Percentiles rank a stretch among this genome's conserved stretches.
Conservation (phyloP, 92 coral and sea anemone genomes). For the Porites evermanni region DNA sequence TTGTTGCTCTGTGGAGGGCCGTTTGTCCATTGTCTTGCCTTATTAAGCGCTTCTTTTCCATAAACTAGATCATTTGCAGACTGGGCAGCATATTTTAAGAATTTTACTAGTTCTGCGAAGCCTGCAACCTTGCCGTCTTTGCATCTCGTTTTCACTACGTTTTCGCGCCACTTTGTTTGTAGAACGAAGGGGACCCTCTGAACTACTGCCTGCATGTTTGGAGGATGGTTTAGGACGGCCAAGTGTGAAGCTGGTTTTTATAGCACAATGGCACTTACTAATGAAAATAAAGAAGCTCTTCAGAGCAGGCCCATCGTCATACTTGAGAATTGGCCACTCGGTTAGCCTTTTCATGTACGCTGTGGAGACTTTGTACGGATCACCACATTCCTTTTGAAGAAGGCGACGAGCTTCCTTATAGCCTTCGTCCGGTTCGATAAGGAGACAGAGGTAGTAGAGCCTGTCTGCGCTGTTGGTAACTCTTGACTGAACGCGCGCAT, state of each 20-base stretch:
- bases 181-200: constrained; percentile 34
- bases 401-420: constrained; percentile 62
- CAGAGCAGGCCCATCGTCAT: constrained; percentile 69
- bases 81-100: constrained; percentile 1
- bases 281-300: constrained; percentile 44
- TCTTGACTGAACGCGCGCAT: constrained; percentile 52
- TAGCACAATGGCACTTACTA: constrained; percentile 67
- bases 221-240: constrained; percentile 71
- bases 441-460: constrained; percentile 53
- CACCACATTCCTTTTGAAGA: constrained; percentile 42
- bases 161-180: too few relatives aligned
- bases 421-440: constrained; percentile 15
- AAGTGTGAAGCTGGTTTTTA: constrained; percentile 60
- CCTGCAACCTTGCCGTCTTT: neutral
- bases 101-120: neutral
- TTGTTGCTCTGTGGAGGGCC: constrained; percentile 1
- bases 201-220: constrained; percentile 59
- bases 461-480: constrained; percentile 49
- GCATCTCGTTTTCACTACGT: too few relatives aligned
- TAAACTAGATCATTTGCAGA: constrained; percentile 12
- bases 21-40: constrained; percentile 11
- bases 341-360: constrained; percentile 53
- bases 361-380: constrained; percentile 55
- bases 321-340: constrained; percentile 65
- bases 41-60: constrained; percentile 54